Evolutionary conservation across 37 sponge, comb jelly and placozoan genomes (phyloP), one percentile per base, ranked within the genome.

Genomic region (Spongilla lacustris): DNA sequence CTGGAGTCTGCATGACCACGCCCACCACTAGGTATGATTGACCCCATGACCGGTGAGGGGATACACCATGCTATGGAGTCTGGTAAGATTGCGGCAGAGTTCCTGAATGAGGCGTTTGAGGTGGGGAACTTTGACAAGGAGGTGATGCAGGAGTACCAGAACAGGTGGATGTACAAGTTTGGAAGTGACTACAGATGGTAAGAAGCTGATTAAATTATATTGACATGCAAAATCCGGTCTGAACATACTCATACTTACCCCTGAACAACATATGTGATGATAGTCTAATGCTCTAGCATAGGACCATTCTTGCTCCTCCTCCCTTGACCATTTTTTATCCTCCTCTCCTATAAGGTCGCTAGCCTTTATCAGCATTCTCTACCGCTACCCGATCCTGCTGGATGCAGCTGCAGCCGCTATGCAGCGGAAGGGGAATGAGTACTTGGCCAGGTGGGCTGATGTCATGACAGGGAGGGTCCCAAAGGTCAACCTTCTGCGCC

Each of bases 31-130:
- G 87, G 87, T 26, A 30, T 91, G 14, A 70, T 83, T 66, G 91
- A 91, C 66, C 91, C 91, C 0, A 86, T 91, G 91, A 91, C 91
- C 9, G 91, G 91, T 66, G 91, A 91, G 69, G 91, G 91, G 1
- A 91, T 91, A 24, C 91, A 91, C 73, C 48, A 50, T 34, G 87
- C 91, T 0, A 86, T 91, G 87, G 91, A 91, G 30, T n/a, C 76
- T 36, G 91, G 83, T 0, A 75, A 74, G 17, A 81, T 83, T 26
- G 87, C 87, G 26, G 91, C 91, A 24, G 19, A 67, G 38, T 86
- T 91, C 30, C 79, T 91, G 46, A 58, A 75, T 31, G 91, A 91
- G 74, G 91, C 83, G 0, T 73, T 91, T 50, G 69, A 38, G 9
- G 91, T 83, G n/a, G 91, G 91, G 21, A 91, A 91, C 74, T 91